phyloP scores from a whole-genome alignment of 1,140 invertebrate species.

The Leptinotarsa undecemlineata region DNA sequence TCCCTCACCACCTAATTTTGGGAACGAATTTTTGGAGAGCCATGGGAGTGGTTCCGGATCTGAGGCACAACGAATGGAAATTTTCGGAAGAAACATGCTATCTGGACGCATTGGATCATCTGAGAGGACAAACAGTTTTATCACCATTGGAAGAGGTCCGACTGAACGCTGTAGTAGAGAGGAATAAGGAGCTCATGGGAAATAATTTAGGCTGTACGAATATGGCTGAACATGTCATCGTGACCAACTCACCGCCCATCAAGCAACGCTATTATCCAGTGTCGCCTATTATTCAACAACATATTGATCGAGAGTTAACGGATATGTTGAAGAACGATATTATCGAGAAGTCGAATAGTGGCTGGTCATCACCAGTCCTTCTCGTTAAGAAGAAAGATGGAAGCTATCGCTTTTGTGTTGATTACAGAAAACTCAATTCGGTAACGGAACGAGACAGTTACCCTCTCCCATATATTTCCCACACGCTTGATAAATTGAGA shows the following conservation, averaged over 20 bases:
- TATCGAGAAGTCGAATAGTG: conserved; percentile 23
- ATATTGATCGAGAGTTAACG: conserved; percentile 39
- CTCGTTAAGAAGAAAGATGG: conserved; percentile 47
- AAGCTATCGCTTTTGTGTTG: conserved; percentile 36
- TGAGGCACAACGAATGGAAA: conserved; percentile 22
- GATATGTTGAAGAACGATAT: conserved; percentile 25
- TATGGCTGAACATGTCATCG: conserved; percentile 44
- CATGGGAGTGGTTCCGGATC: conserved; percentile 17
- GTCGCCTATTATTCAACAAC: conserved; percentile 40
- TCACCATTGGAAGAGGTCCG: neutral
- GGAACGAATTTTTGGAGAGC: conserved; percentile 18
- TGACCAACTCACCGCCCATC: conserved; percentile 41
- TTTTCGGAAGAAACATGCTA: conserved; percentile 9
- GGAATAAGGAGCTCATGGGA: conserved; percentile 12
- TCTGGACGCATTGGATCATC: neutral
- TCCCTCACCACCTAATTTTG: conserved; percentile 8
- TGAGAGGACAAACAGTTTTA: conserved; percentile 16
- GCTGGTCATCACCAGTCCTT: conserved; percentile 42
- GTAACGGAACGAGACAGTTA: conserved; percentile 38
- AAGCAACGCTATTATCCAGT: conserved; percentile 43
- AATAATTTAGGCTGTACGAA: conserved; percentile 39
- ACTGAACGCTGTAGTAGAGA: conserved; percentile 7
- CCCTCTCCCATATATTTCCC: conserved; percentile 32
- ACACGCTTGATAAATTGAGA: conserved; percentile 14
- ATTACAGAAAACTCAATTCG: conserved; percentile 36